Base-by-base conservation (phyloP, 30 jellyfish, hydroid and myxozoan species). In the Phacellophora camtschatica region DNA sequence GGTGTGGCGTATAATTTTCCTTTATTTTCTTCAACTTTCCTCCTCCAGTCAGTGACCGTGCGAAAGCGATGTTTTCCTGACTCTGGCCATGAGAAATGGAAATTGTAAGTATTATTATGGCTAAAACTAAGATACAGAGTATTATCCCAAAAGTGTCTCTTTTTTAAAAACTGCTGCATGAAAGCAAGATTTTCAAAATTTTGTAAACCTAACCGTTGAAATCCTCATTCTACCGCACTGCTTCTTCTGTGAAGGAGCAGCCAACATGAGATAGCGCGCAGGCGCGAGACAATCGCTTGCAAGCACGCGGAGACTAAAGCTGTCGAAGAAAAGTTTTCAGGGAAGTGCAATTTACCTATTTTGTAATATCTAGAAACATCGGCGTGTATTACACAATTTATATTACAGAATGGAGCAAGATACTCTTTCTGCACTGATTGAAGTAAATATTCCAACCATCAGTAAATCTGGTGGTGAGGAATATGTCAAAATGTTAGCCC, bases 231-330 rank as follows among this genome's bases (percentile, higher is more conserved):
- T 66, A 66, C 64, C 64, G 36, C 81, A 43, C 81, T 66, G 81
- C 81, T 66, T 20, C 78, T 23, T 33, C 78, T 33, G 3, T 9
- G 81, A 43, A 66, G 81, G 42, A 66, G 81, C 7, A 66, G 81
- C n/a, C n/a, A n/a, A n/a, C n/a, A n/a, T n/a, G n/a, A n/a, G n/a
- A n/a, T n/a, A n/a, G n/a, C n/a, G n/a, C 81, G 81, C 81, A 35
- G 64, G 81, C 81, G 81, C 81, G 58, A 20, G 81, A 66, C 57
- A 43, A 66, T 66, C 81, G 41, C 81, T 66, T 66, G 65, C 81
- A 36, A 33, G 58, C 81, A 35, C 64, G 39, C 64, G 43, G 37
- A 7, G 65, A 43, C 42, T 7, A 18, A 64, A 33, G 42, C 57
- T 23, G 64, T 12, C 18, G 58, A 28, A 33, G 35, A 66, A 31